Evolutionary conservation across 2,797 vertebrate species (phyloP), one percentile per base, ranked within the genome.

Genomic region (Alectoris magna): DNA sequence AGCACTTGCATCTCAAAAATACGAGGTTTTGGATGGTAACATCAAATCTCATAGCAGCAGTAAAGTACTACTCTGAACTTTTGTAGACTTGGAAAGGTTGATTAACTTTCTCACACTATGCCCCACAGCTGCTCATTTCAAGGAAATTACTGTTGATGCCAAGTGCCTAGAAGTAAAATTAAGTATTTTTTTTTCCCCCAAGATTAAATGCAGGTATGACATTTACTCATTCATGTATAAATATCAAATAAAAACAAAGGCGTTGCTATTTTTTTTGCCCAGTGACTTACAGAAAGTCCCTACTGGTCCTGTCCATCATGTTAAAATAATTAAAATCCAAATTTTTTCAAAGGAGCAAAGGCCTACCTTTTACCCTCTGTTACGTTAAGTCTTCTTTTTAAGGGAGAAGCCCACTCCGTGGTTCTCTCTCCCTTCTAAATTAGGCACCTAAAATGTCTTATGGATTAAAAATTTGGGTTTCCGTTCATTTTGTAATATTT

Each of bases 81-180:
- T 53, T 82, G 56, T 22, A 82, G 91, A 36, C 56, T 84, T 44
- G 1, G 0, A 87, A 91, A 48, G 75, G 51, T 43, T 85, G 64
- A 89, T 36, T 36, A 81, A 53, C 41, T 77, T 82, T 68, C 14
- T 63, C 59, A 68, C 36, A 56, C 43, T 85, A 91, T 67, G 49
- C n/a, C 62, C 60, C 89, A 88, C 10, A 55, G 34, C 43, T 86
- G 26, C 56, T 88, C 29, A 80, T 79, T 85, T 93, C 58, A 78
- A 74, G 76, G 62, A 89, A 85, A 87, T 17, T 19, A 83, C 36
- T 84, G 53, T 14, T 60, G 59, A 48, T 49, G 60, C 84, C 77
- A 94, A 94, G 74, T 87, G 83, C 68, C 62, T 79, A 66, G 29
- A 94, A 75, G 64, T 58, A 84, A 90, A 94, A 81, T 69, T 22